Conservation (phyloP, 2,113 vertebrate species). For the Sakesphorus luctuosus region DNA sequence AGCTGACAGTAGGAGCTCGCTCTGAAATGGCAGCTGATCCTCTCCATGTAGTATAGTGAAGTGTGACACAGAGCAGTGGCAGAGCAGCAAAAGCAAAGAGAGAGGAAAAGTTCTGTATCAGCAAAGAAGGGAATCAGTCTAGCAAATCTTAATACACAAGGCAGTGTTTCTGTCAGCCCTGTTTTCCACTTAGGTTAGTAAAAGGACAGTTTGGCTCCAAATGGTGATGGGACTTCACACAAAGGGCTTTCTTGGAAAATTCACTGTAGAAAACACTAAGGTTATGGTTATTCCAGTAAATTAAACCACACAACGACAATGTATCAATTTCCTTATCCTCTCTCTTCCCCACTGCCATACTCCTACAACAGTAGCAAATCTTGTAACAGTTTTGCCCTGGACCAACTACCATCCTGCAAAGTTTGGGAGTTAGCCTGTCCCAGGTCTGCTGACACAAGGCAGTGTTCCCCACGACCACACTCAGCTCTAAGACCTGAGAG, state of each 20-base stretch:
- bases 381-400: neutral
- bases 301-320: neutral
- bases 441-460: neutral
- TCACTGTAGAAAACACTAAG: neutral
- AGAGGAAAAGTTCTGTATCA: neutral
- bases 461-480: neutral
- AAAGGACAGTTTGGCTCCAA: neutral
- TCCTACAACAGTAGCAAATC: neutral
- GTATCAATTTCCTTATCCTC: neutral
- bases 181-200: neutral
- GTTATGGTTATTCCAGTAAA: neutral
- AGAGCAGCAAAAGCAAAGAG: neutral
- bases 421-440: neutral
- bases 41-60: fast-evolving
- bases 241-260: neutral
- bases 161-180: neutral
- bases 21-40: neutral
- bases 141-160: neutral
- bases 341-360: neutral
- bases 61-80: neutral
- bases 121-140: neutral
- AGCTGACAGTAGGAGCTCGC: fast-evolving
- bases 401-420: too few species aligned
- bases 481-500: neutral
- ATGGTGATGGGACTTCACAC: neutral